Conservation (phyloP, 1,140 invertebrate genomes). For the Euura lappo region DNA sequence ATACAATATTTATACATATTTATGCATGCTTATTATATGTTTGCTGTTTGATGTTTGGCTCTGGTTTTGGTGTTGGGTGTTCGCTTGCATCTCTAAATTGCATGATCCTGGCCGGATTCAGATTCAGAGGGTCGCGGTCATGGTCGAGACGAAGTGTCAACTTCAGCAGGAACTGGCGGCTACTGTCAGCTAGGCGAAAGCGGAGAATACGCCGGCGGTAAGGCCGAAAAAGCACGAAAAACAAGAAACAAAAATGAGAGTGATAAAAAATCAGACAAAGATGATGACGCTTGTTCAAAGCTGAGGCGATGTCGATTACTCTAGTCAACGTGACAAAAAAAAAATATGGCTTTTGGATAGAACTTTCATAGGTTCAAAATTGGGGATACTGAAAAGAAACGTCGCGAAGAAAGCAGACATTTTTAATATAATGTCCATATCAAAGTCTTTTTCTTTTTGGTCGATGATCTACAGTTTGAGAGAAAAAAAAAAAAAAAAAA, state of each 20-base stretch:
- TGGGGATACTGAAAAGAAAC: too few species aligned
- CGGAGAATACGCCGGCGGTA: slow-evolving; percentile 51
- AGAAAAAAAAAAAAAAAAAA: too few species aligned
- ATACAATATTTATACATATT: slow-evolving; percentile 2
- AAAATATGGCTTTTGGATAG: too few species aligned
- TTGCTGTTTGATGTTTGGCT: slow-evolving; percentile 11
- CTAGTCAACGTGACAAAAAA: not conserved
- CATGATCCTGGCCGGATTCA: not conserved
- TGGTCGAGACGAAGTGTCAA: slow-evolving; percentile 5
- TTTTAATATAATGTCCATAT: too few species aligned
- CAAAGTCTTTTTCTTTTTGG: too few species aligned
- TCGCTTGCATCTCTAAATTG: slow-evolving; percentile 13
- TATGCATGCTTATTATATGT: slow-evolving; percentile 9
- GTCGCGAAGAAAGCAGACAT: too few species aligned
- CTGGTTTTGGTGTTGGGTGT: slow-evolving; percentile 12
- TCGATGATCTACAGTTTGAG: too few species aligned
- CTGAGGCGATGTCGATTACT: slow-evolving; percentile 3
- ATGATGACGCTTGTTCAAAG: slow-evolving; percentile 40
- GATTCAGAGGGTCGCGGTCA: not conserved
- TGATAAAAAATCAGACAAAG: slow-evolving; percentile 27
- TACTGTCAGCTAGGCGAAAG: slow-evolving; percentile 17
- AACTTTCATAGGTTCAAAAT: too few species aligned
- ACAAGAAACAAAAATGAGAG: slow-evolving; percentile 21
- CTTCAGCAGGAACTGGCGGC: slow-evolving; percentile 9
- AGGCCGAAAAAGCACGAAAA: slow-evolving; percentile 29